Evolutionary conservation across 2,888 invertebrate species (phyloP), one percentile per base, ranked within the genome.

Genomic region (Salticus scenicus): DNA sequence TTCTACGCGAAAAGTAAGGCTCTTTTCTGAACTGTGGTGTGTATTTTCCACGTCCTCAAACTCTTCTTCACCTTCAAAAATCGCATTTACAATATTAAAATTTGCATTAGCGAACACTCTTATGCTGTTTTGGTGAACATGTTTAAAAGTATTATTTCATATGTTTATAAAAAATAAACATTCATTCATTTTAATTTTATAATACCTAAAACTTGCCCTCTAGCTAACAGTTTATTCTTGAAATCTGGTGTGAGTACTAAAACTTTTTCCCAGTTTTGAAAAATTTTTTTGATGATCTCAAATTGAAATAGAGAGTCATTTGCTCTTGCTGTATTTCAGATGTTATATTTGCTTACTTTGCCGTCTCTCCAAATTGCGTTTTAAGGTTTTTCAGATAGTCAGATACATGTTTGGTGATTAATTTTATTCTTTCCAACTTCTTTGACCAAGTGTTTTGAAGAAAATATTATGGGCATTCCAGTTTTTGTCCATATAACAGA

Each of bases 221-320:
- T 12, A n/a, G n/a, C n/a, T n/a, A n/a, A n/a, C n/a, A n/a, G n/a
- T n/a, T n/a, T n/a, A n/a, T n/a, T n/a, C n/a, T n/a, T n/a, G n/a
- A n/a, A n/a, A n/a, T n/a, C n/a, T n/a, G n/a, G n/a, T n/a, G n/a
- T n/a, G n/a, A n/a, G n/a, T n/a, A n/a, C n/a, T n/a, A n/a, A n/a
- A n/a, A n/a, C n/a, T n/a, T n/a, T n/a, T n/a, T n/a, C n/a, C n/a
- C n/a, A n/a, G 5, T 1, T 0, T 14, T 63, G 1, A 42, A 73
- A 30, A 27, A 5, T 63, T 33, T 73, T 17, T 0, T 57, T 12
- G 37, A 33, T 0, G 67, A 67, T 31, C 20, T 76, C 30, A 67
- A 67, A 67, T 76, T 76, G 27, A 47, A 31, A n/a, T 69, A 47
- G 20, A 42, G 28, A 17, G 76, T 31, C 47, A 28, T 31, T 67